These are phyloP conservation scores for Graphium colonna DNA, from an alignment of 2,888 invertebrate genomes.

Conservation along the genomic window DNA sequence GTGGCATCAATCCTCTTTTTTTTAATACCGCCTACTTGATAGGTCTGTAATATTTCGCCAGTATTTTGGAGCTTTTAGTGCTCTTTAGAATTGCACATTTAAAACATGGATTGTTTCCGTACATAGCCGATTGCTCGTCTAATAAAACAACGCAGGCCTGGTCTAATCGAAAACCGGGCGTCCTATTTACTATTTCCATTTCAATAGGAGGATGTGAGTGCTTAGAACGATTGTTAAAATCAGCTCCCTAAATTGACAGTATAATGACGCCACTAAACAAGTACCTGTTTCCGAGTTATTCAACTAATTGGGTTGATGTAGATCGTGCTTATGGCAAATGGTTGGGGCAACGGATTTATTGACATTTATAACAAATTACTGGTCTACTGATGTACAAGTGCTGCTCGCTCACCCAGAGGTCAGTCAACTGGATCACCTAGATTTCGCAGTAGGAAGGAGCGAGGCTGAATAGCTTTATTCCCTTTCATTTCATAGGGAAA, in stretches of 20 bases:
- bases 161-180: conserved; percentile 15
- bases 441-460: no score
- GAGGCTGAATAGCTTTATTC: no score
- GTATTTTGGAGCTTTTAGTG: background rate
- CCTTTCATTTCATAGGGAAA: no score
- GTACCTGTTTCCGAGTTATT: conserved; percentile 37
- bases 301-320: conserved; percentile 31
- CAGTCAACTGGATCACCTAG: no score
- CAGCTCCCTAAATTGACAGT: conserved; percentile 40
- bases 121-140: conserved; percentile 2
- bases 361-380: background rate
- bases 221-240: conserved; percentile 43
- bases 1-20: no score
- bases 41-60: background rate
- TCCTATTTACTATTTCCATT: conserved; percentile 23
- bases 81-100: background rate
- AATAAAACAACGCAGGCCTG: background rate
- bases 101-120: conserved; percentile 4
- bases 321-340: conserved; percentile 4
- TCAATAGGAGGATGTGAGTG: conserved; percentile 39
- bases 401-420: no score
- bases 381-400: background rate
- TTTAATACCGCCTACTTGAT: background rate
- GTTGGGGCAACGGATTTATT: background rate
- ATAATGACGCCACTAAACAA: conserved; percentile 35